Conservation (phyloP, 2,888 invertebrate species). For the Acleris emargana region DNA sequence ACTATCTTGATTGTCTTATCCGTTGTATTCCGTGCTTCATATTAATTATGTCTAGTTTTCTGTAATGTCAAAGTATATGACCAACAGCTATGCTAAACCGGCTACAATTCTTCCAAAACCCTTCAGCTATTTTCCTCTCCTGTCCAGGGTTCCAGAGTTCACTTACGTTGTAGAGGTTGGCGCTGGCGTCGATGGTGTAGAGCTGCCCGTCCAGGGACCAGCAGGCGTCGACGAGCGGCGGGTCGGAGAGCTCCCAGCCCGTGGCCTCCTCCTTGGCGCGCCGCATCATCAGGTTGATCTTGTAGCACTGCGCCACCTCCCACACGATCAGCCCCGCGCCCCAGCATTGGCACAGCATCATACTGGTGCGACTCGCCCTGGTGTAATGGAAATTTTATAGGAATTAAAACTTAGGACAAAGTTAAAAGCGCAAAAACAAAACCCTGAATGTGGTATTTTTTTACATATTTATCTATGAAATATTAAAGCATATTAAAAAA, state of each 20-base stretch:
- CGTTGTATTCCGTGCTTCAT: too few relatives aligned
- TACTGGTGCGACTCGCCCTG: slow-evolving; percentile 70
- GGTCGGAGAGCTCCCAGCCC: slow-evolving; percentile 61
- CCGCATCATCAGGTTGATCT: slow-evolving; percentile 64
- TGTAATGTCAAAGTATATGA: too few relatives aligned
- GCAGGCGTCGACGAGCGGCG: slow-evolving; percentile 59
- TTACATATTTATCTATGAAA: too few relatives aligned
- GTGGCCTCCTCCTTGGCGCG: slow-evolving; percentile 57
- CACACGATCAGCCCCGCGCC: slow-evolving; percentile 70
- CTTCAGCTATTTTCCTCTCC: too few relatives aligned
- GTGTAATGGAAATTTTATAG: not conserved
- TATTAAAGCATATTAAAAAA: too few relatives aligned
- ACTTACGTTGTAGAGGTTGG: slow-evolving; percentile 68
- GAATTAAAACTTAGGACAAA: too few relatives aligned
- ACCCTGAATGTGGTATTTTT: too few relatives aligned
- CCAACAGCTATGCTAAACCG: too few relatives aligned
- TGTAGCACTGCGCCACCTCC: slow-evolving; percentile 76
- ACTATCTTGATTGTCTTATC: too few relatives aligned
- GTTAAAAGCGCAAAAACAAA: too few relatives aligned
- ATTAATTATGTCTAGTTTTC: too few relatives aligned
- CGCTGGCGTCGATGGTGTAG: slow-evolving; percentile 64
- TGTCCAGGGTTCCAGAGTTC: not conserved
- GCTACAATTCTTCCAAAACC: too few relatives aligned
- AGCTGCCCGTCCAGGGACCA: slow-evolving; percentile 72
- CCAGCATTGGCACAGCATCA: slow-evolving; percentile 73